Base-by-base conservation (phyloP, 2,113 vertebrate genomes). In the Apaloderma vittatum region DNA sequence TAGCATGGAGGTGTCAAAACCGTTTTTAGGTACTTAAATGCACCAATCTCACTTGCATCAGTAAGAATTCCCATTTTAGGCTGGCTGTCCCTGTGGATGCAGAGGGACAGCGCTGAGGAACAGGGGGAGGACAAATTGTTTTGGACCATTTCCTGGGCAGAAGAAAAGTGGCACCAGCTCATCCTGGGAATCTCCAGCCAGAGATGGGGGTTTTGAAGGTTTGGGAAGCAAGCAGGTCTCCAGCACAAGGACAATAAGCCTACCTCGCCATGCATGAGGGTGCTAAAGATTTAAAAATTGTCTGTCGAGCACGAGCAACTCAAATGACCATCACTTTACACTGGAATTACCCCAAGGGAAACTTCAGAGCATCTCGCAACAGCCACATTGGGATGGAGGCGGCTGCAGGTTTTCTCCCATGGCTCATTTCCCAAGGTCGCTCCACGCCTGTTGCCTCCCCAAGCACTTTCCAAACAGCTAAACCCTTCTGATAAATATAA, bases 401-500 rank as follows among this genome's bases (percentile, higher is more conserved):
- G 0, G 24, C 62, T 46, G 63, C 54, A 51, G 65, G 29, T 88
- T 96, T 88, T 88, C 67, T 94, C 88, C 78, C 92, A 80, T 18
- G 73, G 90, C 74, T 76, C 54, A 37, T 76, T 59, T 91, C 81
- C 40, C 93, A 93, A 66, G 67, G 62, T 34, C 9, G 1, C 59
- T 82, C 78, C 85, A 49, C 55, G 70, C 81, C 58, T 0, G 1
- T 91, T 87, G 76, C 73, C 57, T 88, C 46, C 55, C 51, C 59
- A 34, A 1, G 85, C 27, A 3, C 75, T 96, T 90, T 77, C 75
- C 75, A 77, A 23, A 4, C 85, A 37, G n/a, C 80, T 51, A 58
- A 81, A 87, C 55, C 34, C 3, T 71, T 30, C 74, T 43, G 94
- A 75, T 82, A 95, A 97, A 88, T 80, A 67, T 32, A 94, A 76